These are phyloP conservation scores for Nycteola revayana DNA, from an alignment of 2,888 invertebrate genomes.

Conservation along the genomic window DNA sequence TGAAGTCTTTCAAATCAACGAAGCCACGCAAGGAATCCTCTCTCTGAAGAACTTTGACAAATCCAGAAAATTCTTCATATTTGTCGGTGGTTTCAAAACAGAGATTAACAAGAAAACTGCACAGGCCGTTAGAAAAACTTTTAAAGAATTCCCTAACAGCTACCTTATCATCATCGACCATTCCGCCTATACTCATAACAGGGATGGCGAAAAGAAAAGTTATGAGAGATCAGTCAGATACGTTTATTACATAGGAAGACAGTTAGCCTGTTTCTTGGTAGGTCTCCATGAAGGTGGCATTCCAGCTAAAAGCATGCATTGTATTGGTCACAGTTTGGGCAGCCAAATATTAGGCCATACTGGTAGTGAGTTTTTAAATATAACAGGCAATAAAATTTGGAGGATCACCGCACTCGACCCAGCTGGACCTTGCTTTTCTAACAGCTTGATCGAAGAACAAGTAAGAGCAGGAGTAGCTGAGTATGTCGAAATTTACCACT, in stretches of 20 bases:
- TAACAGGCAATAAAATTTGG: conserved; percentile 51
- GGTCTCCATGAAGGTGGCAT: conserved; percentile 50
- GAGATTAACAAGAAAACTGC: conserved; percentile 62
- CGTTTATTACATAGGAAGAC: conserved; percentile 65
- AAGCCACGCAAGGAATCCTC: conserved; percentile 58
- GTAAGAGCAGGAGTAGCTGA: conserved; percentile 79
- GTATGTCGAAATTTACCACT: conserved; percentile 83
- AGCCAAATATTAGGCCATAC: conserved; percentile 63
- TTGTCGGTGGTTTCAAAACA: conserved; percentile 66
- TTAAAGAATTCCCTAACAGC: conserved; percentile 56
- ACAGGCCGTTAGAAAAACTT: conserved; percentile 56
- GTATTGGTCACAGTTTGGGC: conserved; percentile 70
- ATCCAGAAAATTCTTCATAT: conserved; percentile 55
- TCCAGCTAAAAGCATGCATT: conserved; percentile 57
- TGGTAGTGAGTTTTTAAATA: conserved; percentile 51
- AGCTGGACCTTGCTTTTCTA: conserved; percentile 71
- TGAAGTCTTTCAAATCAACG: conserved; percentile 45
- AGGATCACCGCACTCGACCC: conserved; percentile 70
- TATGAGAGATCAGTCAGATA: conserved; percentile 67
- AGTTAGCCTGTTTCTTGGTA: conserved; percentile 53
- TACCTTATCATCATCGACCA: conserved; percentile 72
- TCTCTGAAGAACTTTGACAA: conserved; percentile 46
- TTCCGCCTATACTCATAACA: conserved; percentile 63
- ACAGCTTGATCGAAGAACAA: conserved; percentile 62
- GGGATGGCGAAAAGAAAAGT: conserved; percentile 54